Conservation (phyloP, 2,113 vertebrate species). For the Sardina pilchardus region DNA sequence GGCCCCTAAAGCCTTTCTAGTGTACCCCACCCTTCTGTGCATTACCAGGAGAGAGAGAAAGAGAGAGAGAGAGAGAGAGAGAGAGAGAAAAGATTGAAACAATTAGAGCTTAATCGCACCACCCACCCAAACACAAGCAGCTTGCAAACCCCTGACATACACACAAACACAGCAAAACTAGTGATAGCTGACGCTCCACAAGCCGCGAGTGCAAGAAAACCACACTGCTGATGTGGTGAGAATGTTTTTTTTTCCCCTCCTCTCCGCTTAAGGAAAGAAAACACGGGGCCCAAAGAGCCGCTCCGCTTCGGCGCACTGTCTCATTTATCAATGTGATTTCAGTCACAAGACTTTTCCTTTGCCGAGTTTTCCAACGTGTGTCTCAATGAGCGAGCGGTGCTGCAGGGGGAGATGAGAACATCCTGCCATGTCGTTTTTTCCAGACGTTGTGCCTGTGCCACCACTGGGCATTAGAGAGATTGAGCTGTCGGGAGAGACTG, state of each 20-base stretch:
- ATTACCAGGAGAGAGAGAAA: constrained; percentile 27
- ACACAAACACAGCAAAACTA: constrained; percentile 6
- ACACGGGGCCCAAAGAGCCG: neutral
- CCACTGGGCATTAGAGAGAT: neutral
- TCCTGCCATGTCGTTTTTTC: constrained; percentile 40
- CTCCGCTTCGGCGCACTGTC: constrained; percentile 13
- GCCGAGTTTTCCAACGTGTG: constrained; percentile 46
- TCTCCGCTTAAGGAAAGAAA: neutral
- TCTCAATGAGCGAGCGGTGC: neutral
- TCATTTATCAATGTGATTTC: constrained; percentile 56
- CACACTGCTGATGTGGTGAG: constrained; percentile 13
- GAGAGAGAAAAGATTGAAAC: constrained; percentile 45
- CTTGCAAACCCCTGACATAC: constrained; percentile 21
- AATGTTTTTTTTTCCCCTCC: constrained; percentile 36
- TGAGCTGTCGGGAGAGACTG: neutral
- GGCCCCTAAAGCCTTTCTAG: constrained; percentile 20
- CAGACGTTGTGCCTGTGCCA: constrained; percentile 9
- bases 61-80: constrained; percentile 7
- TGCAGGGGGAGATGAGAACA: neutral
- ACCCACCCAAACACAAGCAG: constrained; percentile 39
- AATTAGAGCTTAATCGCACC: constrained; percentile 46
- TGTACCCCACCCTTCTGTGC: constrained; percentile 48
- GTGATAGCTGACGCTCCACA: neutral
- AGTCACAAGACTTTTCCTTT: constrained; percentile 40
- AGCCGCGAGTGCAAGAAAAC: neutral